phyloP scores from a whole-genome alignment of 2,888 invertebrate genomes.

The Lydus trimaculatus region DNA sequence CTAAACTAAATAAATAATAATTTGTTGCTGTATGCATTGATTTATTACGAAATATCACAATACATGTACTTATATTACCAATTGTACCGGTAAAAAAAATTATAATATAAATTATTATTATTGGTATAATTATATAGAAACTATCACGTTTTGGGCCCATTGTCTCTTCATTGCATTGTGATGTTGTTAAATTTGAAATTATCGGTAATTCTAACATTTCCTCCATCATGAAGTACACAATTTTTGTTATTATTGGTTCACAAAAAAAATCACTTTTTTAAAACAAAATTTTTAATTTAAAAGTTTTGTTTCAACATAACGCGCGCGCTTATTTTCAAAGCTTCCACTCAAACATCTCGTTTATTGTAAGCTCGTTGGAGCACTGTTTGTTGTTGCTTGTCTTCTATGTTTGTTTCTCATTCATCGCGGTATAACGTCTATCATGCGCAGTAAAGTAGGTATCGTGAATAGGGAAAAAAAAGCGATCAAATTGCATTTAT shows the following conservation, averaged over 20 bases:
- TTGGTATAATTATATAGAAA: conserved; percentile 71
- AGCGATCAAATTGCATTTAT: no score
- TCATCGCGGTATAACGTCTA: not conserved
- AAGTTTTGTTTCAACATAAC: not conserved
- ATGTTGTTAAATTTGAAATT: not conserved
- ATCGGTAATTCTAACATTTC: not conserved
- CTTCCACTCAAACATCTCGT: not conserved
- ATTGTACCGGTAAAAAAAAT: conserved; percentile 82
- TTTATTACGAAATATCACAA: conserved; percentile 85
- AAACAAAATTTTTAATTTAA: no score
- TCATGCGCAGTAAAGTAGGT: not conserved
- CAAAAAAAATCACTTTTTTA: no score
- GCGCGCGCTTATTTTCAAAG: not conserved
- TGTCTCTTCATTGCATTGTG: conserved; percentile 32
- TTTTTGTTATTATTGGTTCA: no score
- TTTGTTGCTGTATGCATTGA: conserved; percentile 86
- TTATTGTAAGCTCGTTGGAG: not conserved
- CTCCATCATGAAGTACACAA: no score
- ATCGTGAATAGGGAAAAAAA: no score
- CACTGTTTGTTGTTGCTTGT: not conserved
- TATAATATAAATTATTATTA: conserved; percentile 75
- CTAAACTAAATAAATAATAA: conserved; percentile 84
- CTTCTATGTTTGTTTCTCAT: not conserved
- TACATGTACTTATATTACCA: conserved; percentile 84
- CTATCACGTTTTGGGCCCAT: conserved; percentile 41